Evolutionary conservation across 64 coral and sea anemone species (phyloP).

Genomic region (Porites australiensis): DNA sequence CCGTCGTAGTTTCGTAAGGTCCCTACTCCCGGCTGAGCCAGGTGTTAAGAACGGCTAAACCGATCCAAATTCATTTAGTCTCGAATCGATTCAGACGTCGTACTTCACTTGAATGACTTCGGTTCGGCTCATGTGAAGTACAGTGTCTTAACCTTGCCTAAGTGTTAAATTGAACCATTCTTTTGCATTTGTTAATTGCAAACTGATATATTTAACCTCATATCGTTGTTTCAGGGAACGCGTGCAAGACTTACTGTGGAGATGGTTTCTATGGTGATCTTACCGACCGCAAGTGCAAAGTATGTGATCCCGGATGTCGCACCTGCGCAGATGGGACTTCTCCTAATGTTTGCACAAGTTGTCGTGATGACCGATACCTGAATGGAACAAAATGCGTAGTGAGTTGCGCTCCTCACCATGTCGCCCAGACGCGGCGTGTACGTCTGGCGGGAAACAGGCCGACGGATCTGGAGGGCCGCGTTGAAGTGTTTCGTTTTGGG

Average conservation of each 20-base stretch:
- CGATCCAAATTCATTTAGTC: too few species aligned
- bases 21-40: too few species aligned
- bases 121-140: too few species aligned
- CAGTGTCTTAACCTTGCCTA: too few species aligned
- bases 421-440: constrained; percentile 51
- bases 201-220: not conserved
- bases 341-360: constrained; percentile 68
- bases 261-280: constrained; percentile 85
- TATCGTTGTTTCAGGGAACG: constrained; percentile 30
- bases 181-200: too few species aligned
- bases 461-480: constrained; percentile 68
- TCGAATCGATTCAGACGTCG: too few species aligned
- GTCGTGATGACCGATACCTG: constrained; percentile 62
- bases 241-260: constrained; percentile 58
- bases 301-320: constrained; percentile 68
- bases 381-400: constrained; percentile 36
- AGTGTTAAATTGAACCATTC: too few species aligned
- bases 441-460: constrained; percentile 65
- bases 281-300: constrained; percentile 47
- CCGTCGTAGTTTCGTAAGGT: too few species aligned
- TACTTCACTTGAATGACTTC: too few species aligned
- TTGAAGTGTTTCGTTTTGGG: constrained; percentile 51
- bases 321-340: constrained; percentile 67
- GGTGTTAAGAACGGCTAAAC: too few species aligned
- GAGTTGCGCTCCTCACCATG: constrained; percentile 16